Base-by-base conservation (phyloP, 2,113 vertebrate species). In the Columba livia region DNA sequence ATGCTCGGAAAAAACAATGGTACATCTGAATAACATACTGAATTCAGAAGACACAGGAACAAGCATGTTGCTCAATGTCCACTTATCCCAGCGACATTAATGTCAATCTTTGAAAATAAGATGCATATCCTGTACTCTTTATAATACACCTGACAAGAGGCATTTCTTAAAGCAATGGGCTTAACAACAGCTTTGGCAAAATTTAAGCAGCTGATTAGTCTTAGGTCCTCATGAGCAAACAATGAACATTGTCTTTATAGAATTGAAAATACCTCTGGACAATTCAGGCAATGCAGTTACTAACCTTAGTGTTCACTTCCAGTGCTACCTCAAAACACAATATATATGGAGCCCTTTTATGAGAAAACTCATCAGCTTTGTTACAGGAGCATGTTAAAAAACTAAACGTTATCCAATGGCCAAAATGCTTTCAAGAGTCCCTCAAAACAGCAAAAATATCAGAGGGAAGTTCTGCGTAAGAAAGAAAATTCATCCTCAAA, bases 301-400 rank as follows among this genome's bases (percentile, higher is more conserved):
- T 80, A 50, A 57, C 26, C 61, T 60, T 25, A 29, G 13, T 40
- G 29, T 16, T 36, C 21, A 54, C 53, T 70, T 71, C 29, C 53
- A 74, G 3, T 31, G n/a, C 20, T 48, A 28, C 24, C 40, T 44
- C 48, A 58, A 61, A 92, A 48, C 15, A 72, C 24, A 66, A 23
- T 12, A 28, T 4, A 51, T 3, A 2, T 10, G 6, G 34, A 34
- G 5, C 3, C 18, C 10, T 65, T n/a, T 36, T 44, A 40, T 3
- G 23, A 81, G 32, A 60, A 86, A 78, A 57, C 10, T 21, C 38
- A 75, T 28, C 51, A 80, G 31, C 26, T 80, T 25, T 72, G 20
- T 58, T 51, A 86, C 10, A 93, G 31, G 40, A 51, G 40, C 31
- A 50, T 4, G 6, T 65, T 71, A 56, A 75, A 91, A 92, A 6